Percentiles rank a stretch among this genome's conserved stretches.
Evolutionary conservation across 1,140 invertebrate species (phyloP).

Genomic region (Anagrus nilaparvatae): DNA sequence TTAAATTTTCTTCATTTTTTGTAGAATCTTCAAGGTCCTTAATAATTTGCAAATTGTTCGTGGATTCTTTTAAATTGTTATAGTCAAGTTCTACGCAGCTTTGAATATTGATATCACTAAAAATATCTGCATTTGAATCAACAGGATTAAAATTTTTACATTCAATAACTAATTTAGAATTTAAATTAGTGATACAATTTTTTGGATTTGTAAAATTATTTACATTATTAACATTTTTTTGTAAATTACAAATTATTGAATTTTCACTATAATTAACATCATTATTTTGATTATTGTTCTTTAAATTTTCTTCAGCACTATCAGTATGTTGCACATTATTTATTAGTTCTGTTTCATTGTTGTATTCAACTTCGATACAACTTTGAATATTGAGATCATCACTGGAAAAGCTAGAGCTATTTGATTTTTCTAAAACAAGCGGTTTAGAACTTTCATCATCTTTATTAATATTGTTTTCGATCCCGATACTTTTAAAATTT

Average conservation of each 20-base stretch:
- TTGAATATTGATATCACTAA: too few species aligned
- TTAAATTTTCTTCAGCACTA: neutral
- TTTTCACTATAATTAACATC: neutral
- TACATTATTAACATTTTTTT: neutral
- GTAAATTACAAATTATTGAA: neutral
- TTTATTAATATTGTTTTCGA: too few species aligned
- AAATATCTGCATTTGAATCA: too few species aligned
- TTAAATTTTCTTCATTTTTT: neutral
- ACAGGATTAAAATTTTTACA: too few species aligned
- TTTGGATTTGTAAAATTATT: neutral
- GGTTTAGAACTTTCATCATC: too few species aligned
- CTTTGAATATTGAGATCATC: conserved; percentile 1
- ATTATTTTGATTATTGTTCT: neutral
- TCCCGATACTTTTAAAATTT: too few species aligned
- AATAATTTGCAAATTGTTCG: neutral
- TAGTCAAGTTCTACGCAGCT: too few species aligned
- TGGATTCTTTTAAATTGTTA: neutral
- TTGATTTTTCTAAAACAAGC: too few species aligned
- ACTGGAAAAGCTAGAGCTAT: too few species aligned
- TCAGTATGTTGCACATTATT: neutral
- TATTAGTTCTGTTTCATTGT: neutral
- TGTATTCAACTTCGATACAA: neutral
- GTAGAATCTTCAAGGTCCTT: neutral
- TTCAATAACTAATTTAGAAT: too few species aligned
- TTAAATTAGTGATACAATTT: too few species aligned